Evolutionary conservation across 2,113 vertebrate genomes (phyloP).

Genomic region (Campylorhamphus procurvoides): DNA sequence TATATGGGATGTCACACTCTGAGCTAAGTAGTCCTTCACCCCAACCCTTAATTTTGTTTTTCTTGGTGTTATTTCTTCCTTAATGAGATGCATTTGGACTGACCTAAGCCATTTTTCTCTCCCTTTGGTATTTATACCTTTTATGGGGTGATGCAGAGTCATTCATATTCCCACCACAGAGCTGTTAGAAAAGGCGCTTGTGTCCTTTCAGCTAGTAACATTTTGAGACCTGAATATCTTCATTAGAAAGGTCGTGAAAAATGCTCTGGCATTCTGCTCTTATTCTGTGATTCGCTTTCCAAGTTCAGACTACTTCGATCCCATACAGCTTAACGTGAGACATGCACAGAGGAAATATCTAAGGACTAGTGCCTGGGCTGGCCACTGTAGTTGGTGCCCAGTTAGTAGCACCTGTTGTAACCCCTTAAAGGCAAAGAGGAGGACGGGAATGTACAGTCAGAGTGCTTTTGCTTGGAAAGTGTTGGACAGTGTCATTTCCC

Average conservation of each 20-base stretch:
- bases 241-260: not conserved
- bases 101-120: not conserved
- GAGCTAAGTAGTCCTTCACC: not conserved
- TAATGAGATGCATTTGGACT: not conserved
- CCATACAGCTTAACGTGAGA: not conserved
- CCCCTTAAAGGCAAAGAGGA: not conserved
- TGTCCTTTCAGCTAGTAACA: not conserved
- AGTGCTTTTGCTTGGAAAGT: not conserved
- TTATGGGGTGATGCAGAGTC: not conserved
- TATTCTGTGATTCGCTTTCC: not conserved
- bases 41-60: not conserved
- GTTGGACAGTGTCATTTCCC: not conserved
- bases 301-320: not conserved
- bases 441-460: not conserved
- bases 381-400: not conserved
- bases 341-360: not conserved
- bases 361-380: not conserved
- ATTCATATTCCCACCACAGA: conserved; percentile 6
- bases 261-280: not conserved
- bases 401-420: not conserved
- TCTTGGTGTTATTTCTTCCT: not conserved
- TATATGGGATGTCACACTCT: not conserved
- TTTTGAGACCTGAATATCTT: conserved; percentile 16
- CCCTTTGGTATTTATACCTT: not conserved
- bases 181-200: not conserved